Evolutionary conservation across 2,888 invertebrate genomes (phyloP), one percentile per base, ranked within the genome.

Genomic region (Campoplex nolae): DNA sequence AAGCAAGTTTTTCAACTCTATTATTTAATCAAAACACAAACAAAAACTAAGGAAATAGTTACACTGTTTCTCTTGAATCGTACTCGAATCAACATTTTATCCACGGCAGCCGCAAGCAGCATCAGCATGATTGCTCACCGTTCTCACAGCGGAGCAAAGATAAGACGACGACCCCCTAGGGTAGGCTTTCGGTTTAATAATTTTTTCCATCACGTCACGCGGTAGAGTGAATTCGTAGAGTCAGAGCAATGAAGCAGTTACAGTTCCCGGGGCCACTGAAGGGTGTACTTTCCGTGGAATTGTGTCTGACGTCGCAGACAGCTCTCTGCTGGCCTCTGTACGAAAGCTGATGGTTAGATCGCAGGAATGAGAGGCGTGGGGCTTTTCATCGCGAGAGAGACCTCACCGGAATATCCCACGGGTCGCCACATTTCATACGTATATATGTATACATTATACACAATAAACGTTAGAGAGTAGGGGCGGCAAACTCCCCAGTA

Each of bases 401-500:
- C 77, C 78, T 85, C 75, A 58, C 70, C 75, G 65, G 58, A 82
- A 54, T 87, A 67, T 86, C 77, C 83, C 77, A 82, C 54, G 76
- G 83, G 83, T 83, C 83, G 71, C 51, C 48, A 83, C 62, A 83
- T 77, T 45, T n/a, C 71, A 51, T 83, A 32, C 32, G 16, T 32
- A 62, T 62, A 62, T 62, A 62, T 62, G 16, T 62, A 32, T 62
- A 62, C 28, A 62, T 62, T 32, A 68, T 78, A 67, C 67, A 65
- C 32, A 83, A 68, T 67, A 70, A 89, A 88, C 89, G 88, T 89
- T 89, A 89, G 89, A 89, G 90, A 89, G 90, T 90, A 90, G 93
- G 93, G 92, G 93, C 92, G 92, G 92, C 94, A 93, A 93, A 93
- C 91, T 93, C 90, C 92, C 94, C 90, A 89, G 90, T 95, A 95